These are phyloP conservation scores for Pleuronectes platessa DNA, from an alignment of 2,113 vertebrate species.

Conservation along the genomic window DNA sequence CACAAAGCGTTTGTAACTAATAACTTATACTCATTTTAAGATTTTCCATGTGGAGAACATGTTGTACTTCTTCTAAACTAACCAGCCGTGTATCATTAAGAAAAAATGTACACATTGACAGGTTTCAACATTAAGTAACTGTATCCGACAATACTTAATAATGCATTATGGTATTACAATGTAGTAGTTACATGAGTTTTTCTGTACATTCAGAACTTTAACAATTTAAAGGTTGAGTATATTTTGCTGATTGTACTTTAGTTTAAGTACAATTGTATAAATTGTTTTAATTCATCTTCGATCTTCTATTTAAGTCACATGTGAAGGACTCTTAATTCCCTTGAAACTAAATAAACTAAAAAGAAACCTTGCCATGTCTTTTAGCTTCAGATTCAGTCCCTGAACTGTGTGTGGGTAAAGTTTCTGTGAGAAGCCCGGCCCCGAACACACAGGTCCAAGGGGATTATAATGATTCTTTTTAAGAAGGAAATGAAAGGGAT, in stretches of 20 bases:
- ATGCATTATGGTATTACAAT: too few species aligned
- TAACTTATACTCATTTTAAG: background rate
- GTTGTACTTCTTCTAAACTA: background rate
- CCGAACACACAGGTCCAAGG: background rate
- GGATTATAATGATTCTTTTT: background rate
- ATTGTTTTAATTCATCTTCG: background rate
- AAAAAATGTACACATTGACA: background rate
- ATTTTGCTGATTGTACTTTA: too few species aligned
- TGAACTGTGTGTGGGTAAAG: too few species aligned
- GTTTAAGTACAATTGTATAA: too few species aligned
- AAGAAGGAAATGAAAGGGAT: conserved; percentile 8
- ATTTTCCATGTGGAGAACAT: background rate
- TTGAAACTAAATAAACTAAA: background rate
- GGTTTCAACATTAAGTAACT: too few species aligned
- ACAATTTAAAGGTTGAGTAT: too few species aligned
- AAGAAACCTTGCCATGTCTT: background rate
- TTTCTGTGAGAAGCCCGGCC: too few species aligned
- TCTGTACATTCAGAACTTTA: background rate
- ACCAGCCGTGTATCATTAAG: background rate
- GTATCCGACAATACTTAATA: too few species aligned
- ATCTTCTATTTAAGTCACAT: background rate
- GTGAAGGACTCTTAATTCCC: background rate
- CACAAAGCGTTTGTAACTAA: too few species aligned
- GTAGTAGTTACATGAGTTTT: too few species aligned
- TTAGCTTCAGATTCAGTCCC: too few species aligned